Evolutionary conservation across 2,113 vertebrate genomes (phyloP).

Genomic region (Eulemur rufifrons): DNA sequence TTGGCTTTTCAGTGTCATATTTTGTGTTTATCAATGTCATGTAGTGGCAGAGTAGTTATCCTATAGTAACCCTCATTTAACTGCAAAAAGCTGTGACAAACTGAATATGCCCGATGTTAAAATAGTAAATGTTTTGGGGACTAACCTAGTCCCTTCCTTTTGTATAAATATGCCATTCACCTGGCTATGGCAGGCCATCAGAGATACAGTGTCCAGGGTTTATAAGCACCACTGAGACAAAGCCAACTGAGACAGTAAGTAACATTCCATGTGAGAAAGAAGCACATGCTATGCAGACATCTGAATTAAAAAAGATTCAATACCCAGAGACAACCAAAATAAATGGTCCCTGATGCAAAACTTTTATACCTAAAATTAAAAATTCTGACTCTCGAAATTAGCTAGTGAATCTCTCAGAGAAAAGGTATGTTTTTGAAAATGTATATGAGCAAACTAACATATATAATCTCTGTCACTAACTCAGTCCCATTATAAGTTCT

Average conservation of each 20-base stretch:
- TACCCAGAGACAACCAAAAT: background rate
- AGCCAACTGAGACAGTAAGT: background rate
- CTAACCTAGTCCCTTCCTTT: background rate
- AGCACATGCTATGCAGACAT: background rate
- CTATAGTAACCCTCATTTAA: background rate
- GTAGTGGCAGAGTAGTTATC: background rate
- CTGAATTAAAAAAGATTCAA: background rate
- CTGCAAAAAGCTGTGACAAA: background rate
- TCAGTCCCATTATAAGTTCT: background rate
- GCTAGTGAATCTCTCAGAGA: background rate
- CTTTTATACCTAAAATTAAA: background rate
- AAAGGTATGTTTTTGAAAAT: background rate
- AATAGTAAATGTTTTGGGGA: background rate
- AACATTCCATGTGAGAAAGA: background rate
- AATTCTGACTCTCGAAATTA: background rate
- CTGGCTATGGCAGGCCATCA: background rate
- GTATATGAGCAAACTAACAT: background rate
- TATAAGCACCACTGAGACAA: background rate
- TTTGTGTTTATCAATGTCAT: background rate
- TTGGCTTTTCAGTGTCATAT: background rate
- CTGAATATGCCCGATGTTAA: background rate
- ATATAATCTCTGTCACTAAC: background rate
- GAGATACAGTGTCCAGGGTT: background rate
- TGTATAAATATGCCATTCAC: background rate
- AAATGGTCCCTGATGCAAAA: background rate